Evolutionary conservation across 2,888 invertebrate genomes (phyloP).

Genomic region (Agrochola lychnidis): DNA sequence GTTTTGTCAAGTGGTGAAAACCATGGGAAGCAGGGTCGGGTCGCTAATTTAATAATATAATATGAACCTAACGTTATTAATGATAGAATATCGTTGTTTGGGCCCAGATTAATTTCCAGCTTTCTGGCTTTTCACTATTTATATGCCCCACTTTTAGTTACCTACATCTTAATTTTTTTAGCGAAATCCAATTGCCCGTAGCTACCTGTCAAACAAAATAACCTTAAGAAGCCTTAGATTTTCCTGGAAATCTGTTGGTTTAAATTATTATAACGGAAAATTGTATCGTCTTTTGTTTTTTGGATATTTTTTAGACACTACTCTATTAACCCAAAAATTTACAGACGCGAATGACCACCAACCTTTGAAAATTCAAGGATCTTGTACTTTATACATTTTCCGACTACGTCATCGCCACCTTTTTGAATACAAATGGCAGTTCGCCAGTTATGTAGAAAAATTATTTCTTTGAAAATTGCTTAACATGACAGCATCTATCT

Average conservation of each 20-base stretch:
- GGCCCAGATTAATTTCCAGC: not conserved
- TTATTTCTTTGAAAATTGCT: not conserved
- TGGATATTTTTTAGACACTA: not conserved
- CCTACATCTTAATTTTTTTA: not conserved
- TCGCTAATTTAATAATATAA: not conserved
- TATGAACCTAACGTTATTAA: not conserved
- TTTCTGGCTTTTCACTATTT: not conserved
- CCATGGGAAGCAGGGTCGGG: not conserved
- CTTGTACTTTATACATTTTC: not conserved
- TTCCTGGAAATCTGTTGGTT: not conserved
- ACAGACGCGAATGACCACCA: not conserved
- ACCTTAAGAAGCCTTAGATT: not conserved
- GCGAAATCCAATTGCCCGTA: conserved; percentile 6
- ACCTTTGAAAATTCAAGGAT: not conserved
- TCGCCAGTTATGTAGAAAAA: not conserved
- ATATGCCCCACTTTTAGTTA: not conserved
- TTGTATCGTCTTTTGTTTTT: not conserved
- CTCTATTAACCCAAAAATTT: not conserved
- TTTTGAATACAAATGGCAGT: not conserved
- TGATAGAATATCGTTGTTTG: not conserved
- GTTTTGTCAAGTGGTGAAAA: not conserved
- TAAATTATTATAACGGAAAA: not conserved
- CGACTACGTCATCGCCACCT: not conserved
- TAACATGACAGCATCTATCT: not conserved
- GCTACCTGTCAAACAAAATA: conserved; percentile 26